phyloP scores from a whole-genome alignment of 2,888 invertebrate species.

The Strigamia maritima region DNA sequence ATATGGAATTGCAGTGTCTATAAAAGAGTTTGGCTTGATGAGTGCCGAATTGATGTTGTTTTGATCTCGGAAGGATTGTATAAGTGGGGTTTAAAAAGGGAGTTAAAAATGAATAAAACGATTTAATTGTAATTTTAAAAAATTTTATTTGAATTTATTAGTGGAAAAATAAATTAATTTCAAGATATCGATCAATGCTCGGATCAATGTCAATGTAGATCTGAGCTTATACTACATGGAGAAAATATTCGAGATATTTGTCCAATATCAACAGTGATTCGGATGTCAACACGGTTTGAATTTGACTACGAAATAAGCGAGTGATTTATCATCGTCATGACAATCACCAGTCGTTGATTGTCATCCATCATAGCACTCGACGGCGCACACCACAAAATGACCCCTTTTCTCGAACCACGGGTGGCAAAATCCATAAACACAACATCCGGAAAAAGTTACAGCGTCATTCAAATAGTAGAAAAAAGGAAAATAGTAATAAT shows the following conservation, averaged over 20 bases:
- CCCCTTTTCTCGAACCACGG: background rate
- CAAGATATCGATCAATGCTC: too few relatives aligned
- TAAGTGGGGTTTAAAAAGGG: background rate
- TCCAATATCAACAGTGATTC: background rate
- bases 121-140: too few relatives aligned
- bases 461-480: background rate
- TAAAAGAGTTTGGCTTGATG: conserved; percentile 1
- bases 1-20: conserved; percentile 5
- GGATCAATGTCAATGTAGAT: too few relatives aligned
- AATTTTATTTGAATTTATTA: too few relatives aligned
- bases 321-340: conserved; percentile 9
- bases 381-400: background rate
- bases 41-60: background rate
- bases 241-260: background rate
- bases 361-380: background rate
- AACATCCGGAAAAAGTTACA: conserved; percentile 11
- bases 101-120: background rate
- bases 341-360: conserved; percentile 13
- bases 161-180: too few relatives aligned
- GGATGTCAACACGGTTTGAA: background rate
- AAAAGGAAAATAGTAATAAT: too few relatives aligned
- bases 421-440: background rate
- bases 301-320: background rate
- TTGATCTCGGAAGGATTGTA: background rate
- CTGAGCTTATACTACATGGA: too few relatives aligned